Conservation (phyloP, 2,797 vertebrate genomes). For the Kryptolebias ocellatus region DNA sequence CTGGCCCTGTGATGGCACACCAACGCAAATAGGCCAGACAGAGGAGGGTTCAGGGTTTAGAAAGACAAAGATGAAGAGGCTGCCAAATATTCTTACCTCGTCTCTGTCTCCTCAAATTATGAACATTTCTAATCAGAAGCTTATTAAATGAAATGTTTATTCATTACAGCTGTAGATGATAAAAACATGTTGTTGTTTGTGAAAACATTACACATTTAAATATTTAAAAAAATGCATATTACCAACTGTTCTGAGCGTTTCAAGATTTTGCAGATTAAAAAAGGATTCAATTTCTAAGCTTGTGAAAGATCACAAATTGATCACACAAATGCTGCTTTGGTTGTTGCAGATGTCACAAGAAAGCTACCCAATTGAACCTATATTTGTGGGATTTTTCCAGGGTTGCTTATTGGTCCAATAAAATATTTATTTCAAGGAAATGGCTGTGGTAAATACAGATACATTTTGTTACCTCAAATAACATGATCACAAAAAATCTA, state of each 20-base stretch:
- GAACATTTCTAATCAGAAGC: conserved; percentile 15
- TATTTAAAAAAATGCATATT: conserved; percentile 16
- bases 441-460: too few species aligned
- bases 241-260: conserved; percentile 12
- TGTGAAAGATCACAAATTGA: conserved; percentile 5
- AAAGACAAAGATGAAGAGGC: conserved; percentile 35
- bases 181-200: conserved; percentile 5
- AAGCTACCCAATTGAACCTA: too few species aligned
- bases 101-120: conserved; percentile 27
- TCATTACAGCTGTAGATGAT: conserved; percentile 4
- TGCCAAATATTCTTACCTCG: conserved; percentile 39
- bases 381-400: too few species aligned
- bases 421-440: too few species aligned
- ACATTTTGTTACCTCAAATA: too few species aligned
- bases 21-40: conserved; percentile 50
- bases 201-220: conserved; percentile 27
- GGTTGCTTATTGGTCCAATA: too few species aligned
- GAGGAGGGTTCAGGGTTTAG: conserved; percentile 52
- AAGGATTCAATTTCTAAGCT: not conserved
- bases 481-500: too few species aligned
- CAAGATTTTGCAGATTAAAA: conserved; percentile 21
- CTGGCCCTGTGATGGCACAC: conserved; percentile 57
- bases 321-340: not conserved
- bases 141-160: not conserved
- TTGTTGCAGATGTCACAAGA: not conserved